Percentiles rank a stretch among this genome's conserved stretches.
These are phyloP conservation scores for Lepus timidus DNA, from an alignment of 2,113 vertebrate species.

Conservation along the genomic window DNA sequence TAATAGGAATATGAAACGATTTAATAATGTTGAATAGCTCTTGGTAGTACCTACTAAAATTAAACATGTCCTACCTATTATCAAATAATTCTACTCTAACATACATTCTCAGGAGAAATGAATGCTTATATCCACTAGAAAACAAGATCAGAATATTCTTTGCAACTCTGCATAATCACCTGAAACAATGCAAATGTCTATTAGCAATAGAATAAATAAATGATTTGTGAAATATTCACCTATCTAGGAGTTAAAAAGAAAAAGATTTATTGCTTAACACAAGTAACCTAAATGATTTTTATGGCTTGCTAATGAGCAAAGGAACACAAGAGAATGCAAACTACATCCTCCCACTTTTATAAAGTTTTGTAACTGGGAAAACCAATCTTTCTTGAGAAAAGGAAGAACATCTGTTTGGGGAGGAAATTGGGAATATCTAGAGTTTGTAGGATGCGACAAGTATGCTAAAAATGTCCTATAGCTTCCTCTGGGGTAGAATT, in stretches of 20 bases:
- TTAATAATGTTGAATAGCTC: background rate
- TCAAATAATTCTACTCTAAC: slow-evolving; percentile 10
- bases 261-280: background rate
- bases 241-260: background rate
- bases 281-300: background rate
- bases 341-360: background rate
- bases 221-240: background rate
- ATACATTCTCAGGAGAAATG: background rate
- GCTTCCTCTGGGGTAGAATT: background rate
- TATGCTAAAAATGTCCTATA: background rate
- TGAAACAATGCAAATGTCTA: background rate
- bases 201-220: background rate
- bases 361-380: background rate
- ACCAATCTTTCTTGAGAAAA: background rate
- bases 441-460: background rate
- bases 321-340: background rate
- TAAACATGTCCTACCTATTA: background rate
- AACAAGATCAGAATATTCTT: background rate
- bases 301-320: background rate
- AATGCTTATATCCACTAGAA: background rate
- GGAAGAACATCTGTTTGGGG: background rate
- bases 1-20: background rate
- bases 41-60: background rate
- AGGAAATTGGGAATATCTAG: background rate
- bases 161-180: background rate